phyloP scores from a whole-genome alignment of 2,113 vertebrate species.

The Bubalus kerabau region DNA sequence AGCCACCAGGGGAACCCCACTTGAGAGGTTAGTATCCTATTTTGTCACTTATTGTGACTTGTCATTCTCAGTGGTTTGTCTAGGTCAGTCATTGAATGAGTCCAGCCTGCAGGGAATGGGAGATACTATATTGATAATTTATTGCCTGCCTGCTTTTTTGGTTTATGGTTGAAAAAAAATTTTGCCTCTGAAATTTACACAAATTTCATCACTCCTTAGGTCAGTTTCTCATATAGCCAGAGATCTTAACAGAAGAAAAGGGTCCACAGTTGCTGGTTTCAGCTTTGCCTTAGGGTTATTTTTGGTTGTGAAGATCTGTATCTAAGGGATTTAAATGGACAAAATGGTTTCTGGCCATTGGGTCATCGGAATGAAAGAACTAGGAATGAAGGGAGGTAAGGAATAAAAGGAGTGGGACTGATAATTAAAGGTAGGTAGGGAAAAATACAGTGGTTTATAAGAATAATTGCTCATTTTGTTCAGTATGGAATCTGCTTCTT shows the following conservation, averaged over 20 bases:
- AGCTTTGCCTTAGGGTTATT: not conserved
- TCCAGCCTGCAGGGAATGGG: not conserved
- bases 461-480: not conserved
- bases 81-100: not conserved
- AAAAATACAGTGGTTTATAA: not conserved
- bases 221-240: not conserved
- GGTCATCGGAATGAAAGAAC: not conserved
- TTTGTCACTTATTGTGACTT: not conserved
- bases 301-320: not conserved
- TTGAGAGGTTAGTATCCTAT: not conserved
- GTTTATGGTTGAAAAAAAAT: not conserved
- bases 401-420: not conserved
- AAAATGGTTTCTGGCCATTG: not conserved
- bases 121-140: not conserved
- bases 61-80: not conserved
- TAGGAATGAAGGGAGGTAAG: not conserved
- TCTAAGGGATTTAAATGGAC: not conserved
- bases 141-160: not conserved
- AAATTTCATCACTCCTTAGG: not conserved
- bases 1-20: not conserved
- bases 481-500: not conserved
- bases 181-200: not conserved
- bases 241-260: not conserved
- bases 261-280: not conserved
- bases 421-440: not conserved